phyloP scores from a whole-genome alignment of 2,797 vertebrate genomes.

The Lerista edwardsae region DNA sequence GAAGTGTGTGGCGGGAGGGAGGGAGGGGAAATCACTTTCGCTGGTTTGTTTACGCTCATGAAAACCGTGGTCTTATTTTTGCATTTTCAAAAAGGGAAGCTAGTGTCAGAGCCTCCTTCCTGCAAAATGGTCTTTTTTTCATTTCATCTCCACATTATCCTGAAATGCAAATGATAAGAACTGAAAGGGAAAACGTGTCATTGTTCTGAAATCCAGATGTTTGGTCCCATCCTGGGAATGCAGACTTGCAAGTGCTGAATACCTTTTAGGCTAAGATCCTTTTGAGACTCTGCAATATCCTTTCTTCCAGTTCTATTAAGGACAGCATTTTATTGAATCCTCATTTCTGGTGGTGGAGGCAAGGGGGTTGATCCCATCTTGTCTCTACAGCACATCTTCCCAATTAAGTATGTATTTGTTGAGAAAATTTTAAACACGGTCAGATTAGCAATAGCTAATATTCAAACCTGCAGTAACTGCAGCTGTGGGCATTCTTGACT shows the following conservation, averaged over 20 bases:
- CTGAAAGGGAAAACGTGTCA: background rate
- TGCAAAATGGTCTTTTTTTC: background rate
- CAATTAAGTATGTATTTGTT: too few species aligned
- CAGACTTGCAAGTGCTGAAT: background rate
- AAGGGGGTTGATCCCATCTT: background rate
- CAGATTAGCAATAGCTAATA: slow-evolving; percentile 12
- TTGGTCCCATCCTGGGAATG: background rate
- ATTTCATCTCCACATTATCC: background rate
- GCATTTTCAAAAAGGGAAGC: background rate
- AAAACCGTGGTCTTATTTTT: background rate
- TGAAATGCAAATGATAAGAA: too few species aligned
- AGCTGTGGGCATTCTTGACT: slow-evolving; percentile 29
- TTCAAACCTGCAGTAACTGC: background rate
- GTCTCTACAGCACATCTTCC: background rate
- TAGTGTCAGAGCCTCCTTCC: background rate
- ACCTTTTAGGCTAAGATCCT: background rate
- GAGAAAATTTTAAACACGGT: slow-evolving; percentile 7
- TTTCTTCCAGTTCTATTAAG: background rate
- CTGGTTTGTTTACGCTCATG: slow-evolving; percentile 3
- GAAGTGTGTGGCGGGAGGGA: too few species aligned
- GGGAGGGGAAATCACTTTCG: background rate
- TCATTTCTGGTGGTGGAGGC: background rate
- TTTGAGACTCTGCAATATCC: background rate
- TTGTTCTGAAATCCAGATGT: background rate
- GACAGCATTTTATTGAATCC: slow-evolving; percentile 9